Evolutionary conservation across 1,140 invertebrate species (phyloP), one percentile per base, ranked within the genome.

Genomic region (Heliconius hewitsoni): DNA sequence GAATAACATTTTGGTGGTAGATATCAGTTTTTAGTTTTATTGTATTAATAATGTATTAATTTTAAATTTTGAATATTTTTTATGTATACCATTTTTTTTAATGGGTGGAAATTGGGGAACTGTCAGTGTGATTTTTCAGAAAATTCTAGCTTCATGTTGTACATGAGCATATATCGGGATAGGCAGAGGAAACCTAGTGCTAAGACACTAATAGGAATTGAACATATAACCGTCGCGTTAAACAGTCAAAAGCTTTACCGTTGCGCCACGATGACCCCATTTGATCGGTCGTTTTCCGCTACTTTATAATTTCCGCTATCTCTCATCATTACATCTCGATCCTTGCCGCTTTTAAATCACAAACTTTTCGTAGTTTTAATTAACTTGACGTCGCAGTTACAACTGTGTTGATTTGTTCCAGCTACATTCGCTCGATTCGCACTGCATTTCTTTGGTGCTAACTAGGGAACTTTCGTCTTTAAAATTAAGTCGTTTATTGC

Each of bases 331-430:
- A 71, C n/a, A 72, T 46, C 82, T 37, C 73, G 27, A 81, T 70
- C 79, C 34, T 81, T 66, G 72, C 77, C 79, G 87, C 86, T 87
- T 92, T 91, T 87, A 91, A 93, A 91, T 91, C 90, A 86, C 85
- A 81, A 93, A 93, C 90, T 94, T 93, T 93, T 91, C 86, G 83
- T 87, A 88, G 89, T 94, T 94, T 94, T 94, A 94, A 94, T 94
- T 94, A 94, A 94, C 86, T 94, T 89, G 88, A 91, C 89, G 90
- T 91, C 84, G 77, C 86, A 91, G 91, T 91, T 92, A 92, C 92
- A 92, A 90, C 87, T 86, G 85, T 84, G 89, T 89, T 88, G 91
- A 93, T 91, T 93, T 86, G 88, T 89, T 89, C 83, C 81, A 71
- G 70, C 78, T 57, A 79, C 81, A 79, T 81, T 77, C 81, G 78